phyloP scores from a whole-genome alignment of 2,797 vertebrate species.

The Phoeniculus purpureus region DNA sequence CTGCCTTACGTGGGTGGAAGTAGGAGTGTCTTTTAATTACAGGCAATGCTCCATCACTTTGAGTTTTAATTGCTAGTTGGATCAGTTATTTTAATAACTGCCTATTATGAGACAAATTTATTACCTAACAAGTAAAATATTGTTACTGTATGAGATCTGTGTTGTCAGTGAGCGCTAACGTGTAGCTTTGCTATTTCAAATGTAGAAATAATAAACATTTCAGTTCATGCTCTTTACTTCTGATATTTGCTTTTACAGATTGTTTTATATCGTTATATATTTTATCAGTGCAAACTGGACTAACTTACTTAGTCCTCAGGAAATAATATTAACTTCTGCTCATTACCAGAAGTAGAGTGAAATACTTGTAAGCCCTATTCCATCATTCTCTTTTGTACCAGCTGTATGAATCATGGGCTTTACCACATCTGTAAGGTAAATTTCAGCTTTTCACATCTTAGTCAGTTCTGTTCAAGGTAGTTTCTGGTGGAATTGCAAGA shows the following conservation, averaged over 20 bases:
- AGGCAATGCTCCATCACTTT: neutral
- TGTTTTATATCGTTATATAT: neutral
- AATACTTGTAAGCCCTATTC: neutral
- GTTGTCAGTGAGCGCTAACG: neutral
- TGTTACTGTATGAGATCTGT: neutral
- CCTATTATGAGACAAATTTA: neutral
- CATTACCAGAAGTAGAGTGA: neutral
- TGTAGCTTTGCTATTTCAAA: neutral
- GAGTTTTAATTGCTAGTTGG: slow-evolving; percentile 25
- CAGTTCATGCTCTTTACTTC: neutral
- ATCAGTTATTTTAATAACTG: slow-evolving; percentile 14
- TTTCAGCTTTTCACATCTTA: neutral
- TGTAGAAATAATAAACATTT: neutral
- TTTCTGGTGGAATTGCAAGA: neutral
- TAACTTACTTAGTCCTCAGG: neutral
- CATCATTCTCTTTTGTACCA: neutral
- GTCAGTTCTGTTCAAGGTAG: neutral
- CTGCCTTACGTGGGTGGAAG: neutral
- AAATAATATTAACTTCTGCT: neutral
- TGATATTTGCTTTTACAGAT: neutral
- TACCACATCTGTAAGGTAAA: neutral
- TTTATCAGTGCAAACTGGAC: neutral
- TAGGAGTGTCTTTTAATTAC: slow-evolving; percentile 26
- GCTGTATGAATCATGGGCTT: neutral
- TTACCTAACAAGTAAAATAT: neutral